Base-by-base conservation (phyloP, 2,888 invertebrate species). In the Tenthredo mesomela region DNA sequence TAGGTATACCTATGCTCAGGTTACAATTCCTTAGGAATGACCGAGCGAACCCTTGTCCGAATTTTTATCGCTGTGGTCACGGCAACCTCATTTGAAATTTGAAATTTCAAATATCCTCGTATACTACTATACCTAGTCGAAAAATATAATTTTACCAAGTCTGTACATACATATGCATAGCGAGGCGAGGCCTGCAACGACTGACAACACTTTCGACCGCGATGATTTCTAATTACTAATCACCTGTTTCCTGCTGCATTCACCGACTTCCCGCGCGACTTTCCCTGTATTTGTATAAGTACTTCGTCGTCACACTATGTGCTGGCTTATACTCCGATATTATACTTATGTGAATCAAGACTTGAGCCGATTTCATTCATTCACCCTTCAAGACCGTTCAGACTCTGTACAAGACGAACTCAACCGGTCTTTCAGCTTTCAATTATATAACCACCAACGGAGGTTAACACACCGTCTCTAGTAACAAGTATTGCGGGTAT, bases 161-260 rank as follows among this genome's bases (percentile, higher is more conserved):
- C n/a, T 29, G 29, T 29, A 29, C 2, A 29, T 29, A 2, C 2
- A 33, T 50, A 54, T 18, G 6, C 15, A 12, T 70, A 18, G 12
- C 29, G 3, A 12, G 5, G 15, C 50, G 25, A 50, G 21, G 18
- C n/a, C 29, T 15, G 10, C n/a, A 29, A 43, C 21, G 33, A 77
- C 47, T 50, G 77, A 61, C 21, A 61, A 80, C 80, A 58, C 80
- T 80, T 80, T 61, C 80, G 9, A 78, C 54, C 58, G 10, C 25
- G 61, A 40, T 80, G 80, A 80, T 80, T 80, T 80, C 80, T 80
- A 80, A 61, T 61, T 40, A 61, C 61, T 80, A 80, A 80, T 61
- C 80, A 58, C 58, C 80, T 80, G 80, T 80, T 80, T 80, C 80
- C 80, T 61, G 80, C 61, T 80, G 80, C 61, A 40, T 80, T 80